These are phyloP conservation scores for Protobothrops mucrosquamatus DNA, from an alignment of 2,113 vertebrate species.

Conservation along the genomic window DNA sequence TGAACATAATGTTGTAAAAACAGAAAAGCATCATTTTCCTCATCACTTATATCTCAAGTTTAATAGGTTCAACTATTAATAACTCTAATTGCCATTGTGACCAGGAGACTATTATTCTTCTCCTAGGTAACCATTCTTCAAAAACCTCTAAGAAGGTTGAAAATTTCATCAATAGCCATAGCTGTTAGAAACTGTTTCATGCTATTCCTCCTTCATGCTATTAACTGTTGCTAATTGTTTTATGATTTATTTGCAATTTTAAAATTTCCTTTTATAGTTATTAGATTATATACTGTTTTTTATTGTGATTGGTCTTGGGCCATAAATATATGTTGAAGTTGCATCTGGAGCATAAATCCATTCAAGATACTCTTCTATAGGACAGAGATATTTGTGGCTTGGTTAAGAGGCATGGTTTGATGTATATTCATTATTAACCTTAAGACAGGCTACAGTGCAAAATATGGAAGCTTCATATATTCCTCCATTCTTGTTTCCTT, in stretches of 20 bases:
- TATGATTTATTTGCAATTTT: not conserved
- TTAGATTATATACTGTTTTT: not conserved
- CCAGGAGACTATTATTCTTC: not conserved
- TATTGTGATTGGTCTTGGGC: not conserved
- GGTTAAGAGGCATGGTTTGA: not conserved
- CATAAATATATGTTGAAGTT: not conserved
- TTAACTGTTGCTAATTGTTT: not conserved
- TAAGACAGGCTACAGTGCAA: not conserved
- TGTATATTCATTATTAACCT: not conserved
- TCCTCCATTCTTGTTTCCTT: slow-evolving; percentile 27
- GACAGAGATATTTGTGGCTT: not conserved
- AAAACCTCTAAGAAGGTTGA: not conserved
- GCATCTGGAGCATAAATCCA: not conserved
- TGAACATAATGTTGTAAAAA: not conserved
- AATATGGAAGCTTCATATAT: not conserved
- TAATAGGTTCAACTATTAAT: not conserved
- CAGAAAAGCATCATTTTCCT: not conserved
- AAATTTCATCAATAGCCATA: not conserved
- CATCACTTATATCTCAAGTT: not conserved
- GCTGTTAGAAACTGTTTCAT: not conserved
- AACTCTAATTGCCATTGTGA: not conserved
- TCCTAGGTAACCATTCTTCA: not conserved
- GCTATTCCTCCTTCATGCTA: not conserved
- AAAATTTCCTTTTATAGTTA: not conserved
- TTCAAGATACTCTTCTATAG: not conserved